Conservation (phyloP, 2,113 vertebrate genomes). For the Helogale parvula region DNA sequence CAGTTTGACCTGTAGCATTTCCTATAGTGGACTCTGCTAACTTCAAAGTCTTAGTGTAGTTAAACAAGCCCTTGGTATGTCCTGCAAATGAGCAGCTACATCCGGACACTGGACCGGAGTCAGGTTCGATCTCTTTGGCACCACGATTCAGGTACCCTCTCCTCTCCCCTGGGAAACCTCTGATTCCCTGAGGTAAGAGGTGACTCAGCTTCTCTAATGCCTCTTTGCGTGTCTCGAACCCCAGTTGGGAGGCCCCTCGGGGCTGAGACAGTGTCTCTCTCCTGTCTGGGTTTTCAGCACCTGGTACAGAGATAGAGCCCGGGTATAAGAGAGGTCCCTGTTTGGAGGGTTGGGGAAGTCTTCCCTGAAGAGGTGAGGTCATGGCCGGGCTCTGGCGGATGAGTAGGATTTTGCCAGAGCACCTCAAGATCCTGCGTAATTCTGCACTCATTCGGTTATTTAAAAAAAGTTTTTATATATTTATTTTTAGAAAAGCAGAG, state of each 20-base stretch:
- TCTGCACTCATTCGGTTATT: background rate
- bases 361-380: background rate
- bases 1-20: background rate
- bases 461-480: no score
- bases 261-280: background rate
- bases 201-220: background rate
- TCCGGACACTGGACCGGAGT: background rate
- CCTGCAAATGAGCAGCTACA: background rate
- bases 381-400: background rate
- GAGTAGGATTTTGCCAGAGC: background rate
- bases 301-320: background rate
- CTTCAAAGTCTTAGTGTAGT: background rate
- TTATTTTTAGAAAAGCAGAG: no score
- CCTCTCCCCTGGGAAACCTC: background rate
- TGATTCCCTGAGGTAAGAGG: background rate
- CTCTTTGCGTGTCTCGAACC: background rate
- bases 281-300: background rate
- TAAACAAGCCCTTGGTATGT: background rate
- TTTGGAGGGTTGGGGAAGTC: background rate
- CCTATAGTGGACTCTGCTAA: background rate
- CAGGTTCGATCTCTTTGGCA: background rate
- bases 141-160: background rate
- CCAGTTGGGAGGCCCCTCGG: background rate
- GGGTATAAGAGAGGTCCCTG: background rate
- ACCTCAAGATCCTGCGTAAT: background rate